These are phyloP conservation scores for Tringa solitaria DNA, from an alignment of 2,113 vertebrate genomes.

Conservation along the genomic window DNA sequence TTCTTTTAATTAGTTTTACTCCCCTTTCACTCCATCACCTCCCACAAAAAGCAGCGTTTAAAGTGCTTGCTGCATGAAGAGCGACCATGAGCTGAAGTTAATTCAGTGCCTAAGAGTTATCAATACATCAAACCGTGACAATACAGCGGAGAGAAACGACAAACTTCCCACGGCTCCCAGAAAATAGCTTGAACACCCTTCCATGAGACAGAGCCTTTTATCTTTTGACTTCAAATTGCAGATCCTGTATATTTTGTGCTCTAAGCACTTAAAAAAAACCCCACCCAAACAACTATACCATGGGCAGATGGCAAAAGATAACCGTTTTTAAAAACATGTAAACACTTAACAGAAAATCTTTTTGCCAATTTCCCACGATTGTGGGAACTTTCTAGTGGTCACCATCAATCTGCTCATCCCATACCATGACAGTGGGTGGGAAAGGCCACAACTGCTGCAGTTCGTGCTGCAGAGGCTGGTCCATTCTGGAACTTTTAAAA, in stretches of 20 bases:
- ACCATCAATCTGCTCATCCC: neutral
- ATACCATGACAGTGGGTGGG: neutral
- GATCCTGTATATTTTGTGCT: conserved; percentile 5
- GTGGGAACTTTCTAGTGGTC: neutral
- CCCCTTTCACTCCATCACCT: neutral
- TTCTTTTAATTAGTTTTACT: neutral
- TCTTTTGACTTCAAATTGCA: neutral
- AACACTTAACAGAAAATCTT: neutral
- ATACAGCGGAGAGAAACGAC: neutral
- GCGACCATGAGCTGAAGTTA: neutral
- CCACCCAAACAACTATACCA: neutral
- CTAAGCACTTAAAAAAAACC: neutral
- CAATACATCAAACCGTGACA: neutral
- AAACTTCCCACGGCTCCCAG: neutral
- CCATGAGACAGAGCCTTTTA: neutral
- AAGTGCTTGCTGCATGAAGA: neutral
- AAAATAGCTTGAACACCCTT: neutral
- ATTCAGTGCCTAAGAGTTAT: neutral
- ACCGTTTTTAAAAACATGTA: neutral
- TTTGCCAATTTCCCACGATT: neutral
- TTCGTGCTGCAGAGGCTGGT: conserved; percentile 20
- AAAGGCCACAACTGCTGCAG: conserved; percentile 34
- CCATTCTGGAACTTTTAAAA: neutral
- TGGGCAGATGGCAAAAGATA: conserved; percentile 9
- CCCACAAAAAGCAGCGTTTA: neutral